Evolutionary conservation across 2,113 vertebrate genomes (phyloP).

Genomic region (Galemys pyrenaicus): DNA sequence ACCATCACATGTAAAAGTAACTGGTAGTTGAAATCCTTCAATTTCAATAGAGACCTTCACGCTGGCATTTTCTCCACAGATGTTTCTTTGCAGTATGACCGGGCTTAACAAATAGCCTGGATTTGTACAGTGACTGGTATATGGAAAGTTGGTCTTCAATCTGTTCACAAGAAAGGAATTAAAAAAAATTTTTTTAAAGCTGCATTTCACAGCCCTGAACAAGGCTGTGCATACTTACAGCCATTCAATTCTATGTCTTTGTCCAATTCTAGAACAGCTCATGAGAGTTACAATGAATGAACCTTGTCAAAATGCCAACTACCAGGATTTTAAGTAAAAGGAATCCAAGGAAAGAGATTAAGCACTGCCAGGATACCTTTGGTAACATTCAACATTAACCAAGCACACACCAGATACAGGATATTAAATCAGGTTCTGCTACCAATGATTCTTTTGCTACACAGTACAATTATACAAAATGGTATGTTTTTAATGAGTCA

Average conservation of each 20-base stretch:
- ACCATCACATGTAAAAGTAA: conserved; percentile 99
- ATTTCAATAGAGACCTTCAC: conserved; percentile 99
- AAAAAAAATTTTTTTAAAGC: conserved; percentile 57
- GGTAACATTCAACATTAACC: conserved; percentile 24
- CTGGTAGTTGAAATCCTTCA: conserved; percentile 94
- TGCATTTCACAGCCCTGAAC: conserved; percentile 47
- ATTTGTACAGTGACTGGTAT: conserved; percentile 87
- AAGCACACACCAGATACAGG: neutral
- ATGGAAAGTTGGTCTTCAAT: conserved; percentile 90
- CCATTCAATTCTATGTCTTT: conserved; percentile 49
- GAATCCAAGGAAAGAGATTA: conserved; percentile 50
- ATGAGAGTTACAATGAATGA: conserved; percentile 62
- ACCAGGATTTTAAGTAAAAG: conserved; percentile 62
- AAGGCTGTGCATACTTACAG: conserved; percentile 44
- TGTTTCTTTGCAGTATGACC: conserved; percentile 90
- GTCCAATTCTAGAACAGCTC: conserved; percentile 33
- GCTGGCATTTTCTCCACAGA: conserved; percentile 91
- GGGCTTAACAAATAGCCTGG: conserved; percentile 95
- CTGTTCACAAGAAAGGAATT: conserved; percentile 84
- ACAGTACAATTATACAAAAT: conserved; percentile 16
- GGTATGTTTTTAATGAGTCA: conserved; percentile 24
- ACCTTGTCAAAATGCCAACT: conserved; percentile 45
- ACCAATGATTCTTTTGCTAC: conserved; percentile 23
- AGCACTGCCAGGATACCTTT: conserved; percentile 35
- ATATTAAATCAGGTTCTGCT: conserved; percentile 34